Evolutionary conservation across 2,113 vertebrate species (phyloP).

Genomic region (Aphelocoma coerulescens): DNA sequence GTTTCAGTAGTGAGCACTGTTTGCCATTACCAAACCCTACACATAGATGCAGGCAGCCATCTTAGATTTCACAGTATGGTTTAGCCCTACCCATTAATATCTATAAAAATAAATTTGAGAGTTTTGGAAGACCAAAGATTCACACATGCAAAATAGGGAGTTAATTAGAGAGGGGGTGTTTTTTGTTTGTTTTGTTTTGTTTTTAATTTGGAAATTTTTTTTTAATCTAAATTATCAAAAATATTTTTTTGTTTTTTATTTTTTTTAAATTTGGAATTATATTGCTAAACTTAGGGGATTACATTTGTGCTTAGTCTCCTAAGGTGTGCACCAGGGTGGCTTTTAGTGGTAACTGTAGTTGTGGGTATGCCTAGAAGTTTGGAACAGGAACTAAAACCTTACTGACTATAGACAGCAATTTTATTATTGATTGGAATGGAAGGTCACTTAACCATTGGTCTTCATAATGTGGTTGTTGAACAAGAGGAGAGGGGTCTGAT

Average conservation of each 20-base stretch:
- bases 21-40: not conserved
- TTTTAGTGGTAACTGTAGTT: not conserved
- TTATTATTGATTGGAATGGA: not conserved
- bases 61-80: not conserved
- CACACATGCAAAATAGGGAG: not conserved
- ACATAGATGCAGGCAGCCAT: not conserved
- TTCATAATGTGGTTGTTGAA: not conserved
- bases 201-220: not conserved
- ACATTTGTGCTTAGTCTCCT: rapidly evolving
- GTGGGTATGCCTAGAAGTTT: not conserved
- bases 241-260: not conserved
- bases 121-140: not conserved
- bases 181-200: not conserved
- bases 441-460: not conserved
- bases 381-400: not conserved
- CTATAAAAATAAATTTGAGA: not conserved
- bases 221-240: not conserved
- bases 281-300: not conserved
- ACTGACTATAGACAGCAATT: not conserved
- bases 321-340: not conserved
- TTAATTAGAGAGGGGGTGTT: not conserved
- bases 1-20: not conserved
- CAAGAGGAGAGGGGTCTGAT: not conserved
- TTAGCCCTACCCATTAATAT: not conserved
- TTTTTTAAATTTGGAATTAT: not conserved